Percentiles rank a stretch among this genome's conserved stretches.
Conservation (phyloP, 2,888 invertebrate species). For the Didymodactylos carnosus region DNA sequence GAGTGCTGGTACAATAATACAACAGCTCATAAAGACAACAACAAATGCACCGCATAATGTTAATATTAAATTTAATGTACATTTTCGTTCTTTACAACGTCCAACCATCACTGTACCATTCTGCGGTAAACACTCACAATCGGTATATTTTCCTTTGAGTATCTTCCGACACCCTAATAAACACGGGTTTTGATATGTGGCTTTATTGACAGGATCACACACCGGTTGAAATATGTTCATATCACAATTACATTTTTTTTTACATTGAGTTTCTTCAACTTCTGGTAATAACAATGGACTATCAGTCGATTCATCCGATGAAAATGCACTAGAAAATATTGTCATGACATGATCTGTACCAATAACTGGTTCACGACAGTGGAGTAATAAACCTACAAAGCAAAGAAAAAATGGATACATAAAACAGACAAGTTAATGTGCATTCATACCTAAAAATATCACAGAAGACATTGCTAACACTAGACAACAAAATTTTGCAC, state of each 20-base stretch:
- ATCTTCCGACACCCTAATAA: slow-evolving; percentile 4
- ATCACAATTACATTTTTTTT: neutral
- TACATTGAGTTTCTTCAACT: neutral
- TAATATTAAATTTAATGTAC: neutral
- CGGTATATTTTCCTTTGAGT: neutral
- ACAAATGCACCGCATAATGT: neutral
- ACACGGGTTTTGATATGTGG: slow-evolving; percentile 7
- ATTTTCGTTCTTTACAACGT: neutral
- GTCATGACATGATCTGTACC: neutral
- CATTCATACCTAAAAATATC: too few relatives aligned
- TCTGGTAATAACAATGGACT: neutral
- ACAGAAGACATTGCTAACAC: neutral
- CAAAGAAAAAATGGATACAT: too few relatives aligned
- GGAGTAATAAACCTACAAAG: neutral
- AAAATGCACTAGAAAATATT: neutral
- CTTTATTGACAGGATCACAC: neutral
- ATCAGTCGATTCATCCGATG: neutral
- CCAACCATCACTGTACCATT: neutral
- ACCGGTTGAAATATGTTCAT: neutral
- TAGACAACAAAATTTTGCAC: neutral
- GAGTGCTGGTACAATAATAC: neutral
- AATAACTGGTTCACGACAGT: neutral
- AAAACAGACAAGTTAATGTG: too few relatives aligned
- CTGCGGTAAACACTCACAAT: neutral
- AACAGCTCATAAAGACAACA: neutral